Base-by-base conservation (phyloP, 1,140 invertebrate species). In the Drosophila ercepeae region DNA sequence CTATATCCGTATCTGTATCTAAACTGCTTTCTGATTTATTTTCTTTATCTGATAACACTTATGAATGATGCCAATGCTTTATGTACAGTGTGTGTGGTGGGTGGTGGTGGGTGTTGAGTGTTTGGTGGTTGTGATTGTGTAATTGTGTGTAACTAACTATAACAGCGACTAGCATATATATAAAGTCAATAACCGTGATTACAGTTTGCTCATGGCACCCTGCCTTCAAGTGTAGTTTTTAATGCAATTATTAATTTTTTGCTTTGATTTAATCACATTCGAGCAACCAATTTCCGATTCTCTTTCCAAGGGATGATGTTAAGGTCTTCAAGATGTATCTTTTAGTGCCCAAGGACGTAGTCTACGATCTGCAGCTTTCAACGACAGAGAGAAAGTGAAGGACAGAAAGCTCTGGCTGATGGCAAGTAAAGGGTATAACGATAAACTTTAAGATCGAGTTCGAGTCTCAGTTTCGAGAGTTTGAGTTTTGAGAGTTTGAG, bases 151-250 rank as follows among this genome's bases (percentile, higher is more conserved):
- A 51, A 75, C 81, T 84, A 84, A 76, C 79, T 84, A 86, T 86
- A 84, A 86, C 79, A 64, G 79, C 63, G 70, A 48, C 58, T 83
- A 77, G 68, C 54, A 82, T 82, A 72, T 39, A 74, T 70, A 53
- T 39, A 39, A 39, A 16, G 46, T 57, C 45, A 46, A 63, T 67
- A 44, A 69, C 67, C 44, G 58, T 58, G 44, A 45, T 41, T 72
- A 52, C 53, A 50, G 41, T 21, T 50, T 23, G 42, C 42, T 48
- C 51, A 9, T 32, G n/a, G 6, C 29, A 32, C 29, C 75, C 25
- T 52, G 49, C 46, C 36, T 32, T 27, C 27, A 13, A n/a, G 14
- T 14, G 39, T 42, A 39, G 16, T 19, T 9, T 18, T 7, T 54
- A 64, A 64, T 48, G 46, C 57, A 39, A 64, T 77, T 45, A 11